Percentiles rank a stretch among this genome's conserved stretches.
Conservation (phyloP, 2,888 invertebrate genomes). For the Tridacna crocea region DNA sequence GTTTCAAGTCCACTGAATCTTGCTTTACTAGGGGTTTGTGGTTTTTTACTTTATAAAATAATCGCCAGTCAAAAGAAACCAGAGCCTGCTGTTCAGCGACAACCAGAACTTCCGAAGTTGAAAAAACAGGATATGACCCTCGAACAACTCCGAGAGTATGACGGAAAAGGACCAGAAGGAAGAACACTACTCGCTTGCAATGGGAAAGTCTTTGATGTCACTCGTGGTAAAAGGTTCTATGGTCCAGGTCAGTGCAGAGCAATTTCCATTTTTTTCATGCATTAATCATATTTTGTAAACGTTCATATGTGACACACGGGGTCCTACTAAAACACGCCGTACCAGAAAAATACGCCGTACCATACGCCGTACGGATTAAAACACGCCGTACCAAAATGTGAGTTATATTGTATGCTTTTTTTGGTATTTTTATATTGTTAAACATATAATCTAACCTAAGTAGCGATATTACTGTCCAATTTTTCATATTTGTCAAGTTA, state of each 20-base stretch:
- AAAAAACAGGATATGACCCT: constrained; percentile 94
- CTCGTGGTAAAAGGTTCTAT: constrained; percentile 93
- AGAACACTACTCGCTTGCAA: constrained; percentile 96
- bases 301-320: too few relatives aligned
- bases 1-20: constrained; percentile 90
- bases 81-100: constrained; percentile 79
- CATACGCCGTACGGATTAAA: too few relatives aligned
- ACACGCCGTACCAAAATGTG: too few relatives aligned
- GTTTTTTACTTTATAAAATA: constrained; percentile 91
- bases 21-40: constrained; percentile 89
- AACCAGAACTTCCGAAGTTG: constrained; percentile 91
- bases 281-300: too few relatives aligned
- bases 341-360: too few relatives aligned
- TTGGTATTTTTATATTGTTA: too few relatives aligned
- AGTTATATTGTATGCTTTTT: too few relatives aligned
- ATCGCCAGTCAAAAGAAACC: constrained; percentile 83
- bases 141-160: constrained; percentile 93
- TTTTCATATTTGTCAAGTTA: too few relatives aligned
- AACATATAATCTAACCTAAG: too few relatives aligned
- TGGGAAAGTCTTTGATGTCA: constrained; percentile 97
- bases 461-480: too few relatives aligned
- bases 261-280: too few relatives aligned
- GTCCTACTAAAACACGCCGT: too few relatives aligned
- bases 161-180: constrained; percentile 92
- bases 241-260: constrained; percentile 91